Evolutionary conservation across 2,113 vertebrate species (phyloP).

Genomic region (Albula glossodonta): DNA sequence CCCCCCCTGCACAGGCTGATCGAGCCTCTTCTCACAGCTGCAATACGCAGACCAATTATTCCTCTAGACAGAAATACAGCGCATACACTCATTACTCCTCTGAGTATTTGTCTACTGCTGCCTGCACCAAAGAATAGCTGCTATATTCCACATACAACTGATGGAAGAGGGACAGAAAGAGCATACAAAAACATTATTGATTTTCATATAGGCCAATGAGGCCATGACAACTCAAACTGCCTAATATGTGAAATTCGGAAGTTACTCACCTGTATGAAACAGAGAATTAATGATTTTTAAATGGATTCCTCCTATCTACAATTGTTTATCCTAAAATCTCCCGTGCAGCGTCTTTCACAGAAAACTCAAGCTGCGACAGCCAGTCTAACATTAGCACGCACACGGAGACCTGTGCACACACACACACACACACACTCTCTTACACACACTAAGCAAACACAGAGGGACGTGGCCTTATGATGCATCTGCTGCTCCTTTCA

Average conservation of each 20-base stretch:
- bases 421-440: neutral
- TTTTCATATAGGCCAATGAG: neutral
- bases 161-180: neutral
- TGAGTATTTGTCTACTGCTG: too few species aligned
- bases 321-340: neutral
- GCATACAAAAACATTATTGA: neutral
- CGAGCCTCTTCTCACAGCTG: neutral
- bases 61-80: neutral
- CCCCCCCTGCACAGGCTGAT: neutral
- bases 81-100: neutral
- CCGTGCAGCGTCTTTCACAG: neutral
- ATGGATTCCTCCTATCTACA: conserved; percentile 23
- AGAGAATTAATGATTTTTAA: conserved; percentile 18
- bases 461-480: conserved; percentile 26
- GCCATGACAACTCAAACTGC: neutral
- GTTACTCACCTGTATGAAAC: conserved; percentile 39
- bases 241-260: conserved; percentile 10
- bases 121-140: neutral
- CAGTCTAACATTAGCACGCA: neutral
- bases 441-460: neutral
- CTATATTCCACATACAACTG: neutral
- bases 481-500: conserved; percentile 37
- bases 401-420: neutral
- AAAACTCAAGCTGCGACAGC: neutral
- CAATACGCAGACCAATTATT: neutral